Evolutionary conservation across 2,888 invertebrate species (phyloP).

Genomic region (Diloba caeruleocephala): DNA sequence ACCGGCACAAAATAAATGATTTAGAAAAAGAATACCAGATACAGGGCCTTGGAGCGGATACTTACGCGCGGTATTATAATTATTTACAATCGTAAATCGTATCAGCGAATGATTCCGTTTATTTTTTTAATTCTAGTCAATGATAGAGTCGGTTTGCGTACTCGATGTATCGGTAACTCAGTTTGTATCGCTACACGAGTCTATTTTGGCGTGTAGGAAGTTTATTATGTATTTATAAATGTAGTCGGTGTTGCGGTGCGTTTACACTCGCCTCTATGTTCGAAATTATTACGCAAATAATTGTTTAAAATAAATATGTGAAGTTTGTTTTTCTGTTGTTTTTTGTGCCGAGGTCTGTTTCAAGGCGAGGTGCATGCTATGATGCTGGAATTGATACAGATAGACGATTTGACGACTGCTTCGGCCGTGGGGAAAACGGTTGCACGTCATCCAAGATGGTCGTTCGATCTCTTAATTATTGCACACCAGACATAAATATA

Average conservation of each 20-base stretch:
- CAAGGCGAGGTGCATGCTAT: conserved; percentile 9
- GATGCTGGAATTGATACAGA: conserved; percentile 9
- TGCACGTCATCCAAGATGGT: conserved; percentile 16
- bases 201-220: conserved; percentile 67
- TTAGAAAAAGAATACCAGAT: conserved; percentile 56
- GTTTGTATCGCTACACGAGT: conserved; percentile 49
- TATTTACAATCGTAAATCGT: conserved; percentile 81
- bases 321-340: conserved; percentile 33
- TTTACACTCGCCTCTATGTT: conserved; percentile 44
- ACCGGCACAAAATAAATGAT: conserved; percentile 54
- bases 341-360: conserved; percentile 34
- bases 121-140: conserved; percentile 75
- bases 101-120: conserved; percentile 73
- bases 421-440: conserved; percentile 16
- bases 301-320: conserved; percentile 46
- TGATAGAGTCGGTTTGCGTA: conserved; percentile 62
- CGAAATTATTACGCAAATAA: conserved; percentile 47
- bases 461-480: conserved; percentile 30
- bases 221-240: conserved; percentile 66
- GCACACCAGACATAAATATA: conserved; percentile 10
- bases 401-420: conserved; percentile 21
- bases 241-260: conserved; percentile 42
- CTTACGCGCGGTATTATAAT: conserved; percentile 67
- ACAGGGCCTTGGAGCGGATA: conserved; percentile 58
- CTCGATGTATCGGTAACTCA: conserved; percentile 58